Percentiles rank a stretch among this genome's conserved stretches.
These are phyloP conservation scores for Prunella fulvescens DNA, from an alignment of 2,113 vertebrate genomes.

Conservation along the genomic window DNA sequence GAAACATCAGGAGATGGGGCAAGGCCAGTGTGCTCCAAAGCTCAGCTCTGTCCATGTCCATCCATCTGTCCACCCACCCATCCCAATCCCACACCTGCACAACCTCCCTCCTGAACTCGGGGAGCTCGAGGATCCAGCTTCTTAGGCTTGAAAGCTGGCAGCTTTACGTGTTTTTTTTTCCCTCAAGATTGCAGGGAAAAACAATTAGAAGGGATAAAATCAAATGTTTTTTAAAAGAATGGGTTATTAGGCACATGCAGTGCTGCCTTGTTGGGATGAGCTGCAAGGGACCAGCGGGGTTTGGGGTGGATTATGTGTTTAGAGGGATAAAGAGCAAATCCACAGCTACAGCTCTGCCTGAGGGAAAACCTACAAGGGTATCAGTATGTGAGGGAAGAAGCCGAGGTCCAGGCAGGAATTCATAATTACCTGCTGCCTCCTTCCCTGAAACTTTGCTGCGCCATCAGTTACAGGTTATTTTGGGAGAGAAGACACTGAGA, in stretches of 20 bases:
- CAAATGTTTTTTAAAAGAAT: background rate
- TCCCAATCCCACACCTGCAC: background rate
- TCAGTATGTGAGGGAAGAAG: background rate
- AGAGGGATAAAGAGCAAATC: slow-evolving; percentile 39
- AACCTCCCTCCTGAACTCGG: background rate
- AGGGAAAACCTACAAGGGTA: background rate
- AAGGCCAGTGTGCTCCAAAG: rapidly evolving
- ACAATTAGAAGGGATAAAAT: slow-evolving; percentile 27
- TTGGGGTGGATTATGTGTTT: background rate
- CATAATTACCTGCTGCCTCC: background rate
- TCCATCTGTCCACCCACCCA: background rate
- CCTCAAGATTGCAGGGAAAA: background rate
- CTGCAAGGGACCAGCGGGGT: background rate
- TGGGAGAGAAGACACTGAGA: background rate
- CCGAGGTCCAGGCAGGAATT: background rate
- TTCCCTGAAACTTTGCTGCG: background rate
- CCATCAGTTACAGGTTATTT: background rate
- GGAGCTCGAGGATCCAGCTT: background rate
- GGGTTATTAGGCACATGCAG: background rate
- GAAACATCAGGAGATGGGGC: background rate
- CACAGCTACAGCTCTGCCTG: background rate
- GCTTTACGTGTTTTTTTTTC: rapidly evolving
- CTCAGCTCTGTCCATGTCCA: background rate
- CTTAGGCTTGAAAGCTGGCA: background rate
- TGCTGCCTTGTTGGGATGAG: background rate